Percentiles rank a stretch among this genome's conserved stretches.
Evolutionary conservation across 2,113 vertebrate species (phyloP).

Genomic region (Progne subis): DNA sequence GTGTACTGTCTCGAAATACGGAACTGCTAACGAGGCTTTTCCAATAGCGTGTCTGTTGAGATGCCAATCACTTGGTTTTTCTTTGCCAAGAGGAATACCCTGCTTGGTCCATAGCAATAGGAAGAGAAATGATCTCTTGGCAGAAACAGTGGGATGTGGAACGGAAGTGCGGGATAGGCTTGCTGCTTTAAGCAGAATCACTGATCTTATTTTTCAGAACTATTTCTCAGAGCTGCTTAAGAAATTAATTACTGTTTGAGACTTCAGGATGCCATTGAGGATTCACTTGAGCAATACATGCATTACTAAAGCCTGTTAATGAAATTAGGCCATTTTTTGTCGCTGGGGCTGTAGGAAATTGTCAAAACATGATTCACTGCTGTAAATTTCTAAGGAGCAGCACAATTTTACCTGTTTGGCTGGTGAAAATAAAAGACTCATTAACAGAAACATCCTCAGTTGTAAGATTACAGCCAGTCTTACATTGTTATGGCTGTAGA

Average conservation of each 20-base stretch:
- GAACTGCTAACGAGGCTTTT: neutral
- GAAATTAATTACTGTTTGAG: slow-evolving; percentile 3
- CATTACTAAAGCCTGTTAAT: neutral
- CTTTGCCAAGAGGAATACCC: neutral
- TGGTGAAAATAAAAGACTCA: neutral
- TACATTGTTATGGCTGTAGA: neutral
- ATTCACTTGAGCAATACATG: neutral
- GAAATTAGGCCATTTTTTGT: neutral
- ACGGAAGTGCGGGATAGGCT: neutral
- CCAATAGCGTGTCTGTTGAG: neutral
- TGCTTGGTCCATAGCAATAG: neutral
- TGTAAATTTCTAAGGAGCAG: neutral
- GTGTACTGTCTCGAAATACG: neutral
- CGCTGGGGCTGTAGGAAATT: neutral
- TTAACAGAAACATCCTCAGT: neutral
- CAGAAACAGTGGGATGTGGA: neutral
- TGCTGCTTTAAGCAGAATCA: neutral
- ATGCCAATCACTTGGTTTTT: neutral
- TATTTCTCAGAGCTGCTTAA: neutral
- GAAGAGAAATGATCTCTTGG: neutral
- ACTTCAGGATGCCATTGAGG: neutral
- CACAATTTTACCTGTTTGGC: neutral
- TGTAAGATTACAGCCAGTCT: neutral
- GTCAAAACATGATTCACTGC: neutral
- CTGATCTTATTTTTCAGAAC: neutral